These are phyloP conservation scores for Platichthys flesus DNA, from an alignment of 2,113 vertebrate genomes.

Conservation along the genomic window DNA sequence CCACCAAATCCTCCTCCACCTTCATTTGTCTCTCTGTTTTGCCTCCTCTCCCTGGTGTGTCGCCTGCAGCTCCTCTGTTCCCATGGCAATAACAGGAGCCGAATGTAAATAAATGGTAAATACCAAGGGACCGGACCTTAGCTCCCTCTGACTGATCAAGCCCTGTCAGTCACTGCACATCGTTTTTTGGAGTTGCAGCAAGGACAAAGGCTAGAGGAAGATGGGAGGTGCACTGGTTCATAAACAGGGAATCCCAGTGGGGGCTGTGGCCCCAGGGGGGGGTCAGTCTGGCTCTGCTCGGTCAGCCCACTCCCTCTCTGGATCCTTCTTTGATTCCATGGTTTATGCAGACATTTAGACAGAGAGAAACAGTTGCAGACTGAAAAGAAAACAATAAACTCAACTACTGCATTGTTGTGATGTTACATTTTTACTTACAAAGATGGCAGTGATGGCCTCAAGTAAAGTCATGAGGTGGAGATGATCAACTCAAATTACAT, in stretches of 20 bases:
- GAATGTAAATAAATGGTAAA: conserved; percentile 53
- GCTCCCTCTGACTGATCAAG: conserved; percentile 31
- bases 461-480: conserved; percentile 50
- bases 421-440: conserved; percentile 9
- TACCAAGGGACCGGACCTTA: conserved; percentile 40
- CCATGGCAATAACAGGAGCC: conserved; percentile 26
- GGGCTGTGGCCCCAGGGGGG: conserved; percentile 37
- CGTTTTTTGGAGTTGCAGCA: conserved; percentile 37
- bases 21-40: conserved; percentile 33
- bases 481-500: conserved; percentile 64
- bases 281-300: conserved; percentile 17
- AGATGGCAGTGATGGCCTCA: conserved; percentile 22
- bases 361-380: background rate
- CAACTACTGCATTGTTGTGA: conserved; percentile 1
- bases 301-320: conserved; percentile 15
- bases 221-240: conserved; percentile 42
- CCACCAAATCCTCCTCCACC: background rate
- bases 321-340: conserved; percentile 4
- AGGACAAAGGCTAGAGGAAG: conserved; percentile 68
- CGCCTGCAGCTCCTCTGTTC: conserved; percentile 28
- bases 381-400: background rate
- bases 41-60: background rate
- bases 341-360: conserved; percentile 7
- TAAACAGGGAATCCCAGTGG: conserved; percentile 11
- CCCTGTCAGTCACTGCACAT: conserved; percentile 40